These are phyloP conservation scores for Xylota sylvarum DNA, from an alignment of 2,888 invertebrate species.

Conservation along the genomic window DNA sequence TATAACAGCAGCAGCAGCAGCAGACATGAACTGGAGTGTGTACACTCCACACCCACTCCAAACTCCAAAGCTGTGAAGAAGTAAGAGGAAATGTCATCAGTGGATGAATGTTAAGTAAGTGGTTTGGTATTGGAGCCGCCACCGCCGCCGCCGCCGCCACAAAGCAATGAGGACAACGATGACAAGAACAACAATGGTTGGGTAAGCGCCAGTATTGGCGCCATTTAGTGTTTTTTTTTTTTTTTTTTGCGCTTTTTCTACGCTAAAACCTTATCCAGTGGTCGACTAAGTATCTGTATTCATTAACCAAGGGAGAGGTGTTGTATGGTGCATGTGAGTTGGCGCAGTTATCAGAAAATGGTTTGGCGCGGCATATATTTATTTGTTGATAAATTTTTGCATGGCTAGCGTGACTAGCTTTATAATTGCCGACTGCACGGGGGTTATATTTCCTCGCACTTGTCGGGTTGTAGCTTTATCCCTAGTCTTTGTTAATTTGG, in stretches of 20 bases:
- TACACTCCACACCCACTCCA: conserved; percentile 48
- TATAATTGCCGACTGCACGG: no score
- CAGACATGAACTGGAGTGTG: conserved; percentile 35
- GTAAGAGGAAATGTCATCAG: conserved; percentile 51
- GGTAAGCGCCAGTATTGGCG: conserved; percentile 40
- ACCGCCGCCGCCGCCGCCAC: not conserved
- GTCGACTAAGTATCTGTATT: conserved; percentile 16
- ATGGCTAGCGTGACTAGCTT: no score
- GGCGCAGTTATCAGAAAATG: conserved; percentile 1
- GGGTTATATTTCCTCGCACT: no score
- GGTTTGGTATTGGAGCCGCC: conserved; percentile 35
- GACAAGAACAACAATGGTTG: conserved; percentile 12
- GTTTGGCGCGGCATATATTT: not conserved
- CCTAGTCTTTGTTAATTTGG: no score
- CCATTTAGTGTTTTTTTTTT: conserved; percentile 42
- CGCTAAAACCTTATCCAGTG: conserved; percentile 23
- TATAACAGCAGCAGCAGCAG: not conserved
- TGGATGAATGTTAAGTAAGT: conserved; percentile 66
- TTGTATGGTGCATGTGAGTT: not conserved
- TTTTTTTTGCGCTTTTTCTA: conserved; percentile 18
- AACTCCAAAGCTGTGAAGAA: conserved; percentile 35
- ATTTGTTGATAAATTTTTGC: not conserved
- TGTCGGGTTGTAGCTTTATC: no score
- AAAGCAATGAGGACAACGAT: conserved; percentile 33
- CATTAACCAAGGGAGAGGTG: conserved; percentile 3